phyloP scores from a whole-genome alignment of 2,113 vertebrate species.

The Suncus etruscus region DNA sequence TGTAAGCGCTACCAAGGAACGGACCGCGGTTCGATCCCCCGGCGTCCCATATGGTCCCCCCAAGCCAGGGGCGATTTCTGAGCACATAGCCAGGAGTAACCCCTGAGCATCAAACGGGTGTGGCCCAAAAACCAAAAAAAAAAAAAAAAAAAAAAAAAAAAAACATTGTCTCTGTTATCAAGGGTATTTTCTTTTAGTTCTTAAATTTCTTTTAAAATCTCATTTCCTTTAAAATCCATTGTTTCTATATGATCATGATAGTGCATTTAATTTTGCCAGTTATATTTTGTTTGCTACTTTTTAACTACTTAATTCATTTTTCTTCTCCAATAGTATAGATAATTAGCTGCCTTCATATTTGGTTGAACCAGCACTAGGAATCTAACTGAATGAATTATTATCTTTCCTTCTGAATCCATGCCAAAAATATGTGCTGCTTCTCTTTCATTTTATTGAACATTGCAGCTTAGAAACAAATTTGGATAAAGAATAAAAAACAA shows the following conservation, averaged over 20 bases:
- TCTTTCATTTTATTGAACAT: background rate
- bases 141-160: too few species aligned
- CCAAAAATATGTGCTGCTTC: background rate
- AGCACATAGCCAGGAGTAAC: too few species aligned
- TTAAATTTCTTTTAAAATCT: too few species aligned
- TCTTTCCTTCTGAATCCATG: background rate
- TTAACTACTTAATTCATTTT: background rate
- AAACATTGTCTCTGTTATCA: too few species aligned
- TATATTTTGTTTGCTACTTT: background rate
- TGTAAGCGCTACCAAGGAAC: too few species aligned
- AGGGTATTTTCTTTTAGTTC: too few species aligned
- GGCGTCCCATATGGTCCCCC: too few species aligned
- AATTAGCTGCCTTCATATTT: conserved; percentile 29
- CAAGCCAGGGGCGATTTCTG: too few species aligned
- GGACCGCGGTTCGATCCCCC: too few species aligned
- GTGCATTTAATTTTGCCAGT: background rate
- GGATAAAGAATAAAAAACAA: conserved; percentile 45
- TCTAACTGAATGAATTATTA: conserved; percentile 31
- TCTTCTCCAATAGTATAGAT: background rate
- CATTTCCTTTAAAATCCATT: background rate
- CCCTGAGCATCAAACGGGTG: too few species aligned
- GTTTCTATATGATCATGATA: background rate
- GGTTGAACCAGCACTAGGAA: background rate
- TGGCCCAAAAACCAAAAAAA: too few species aligned
- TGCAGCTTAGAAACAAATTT: background rate